These are phyloP conservation scores for Carollia perspicillata DNA, from an alignment of 2,113 vertebrate genomes.

Conservation along the genomic window DNA sequence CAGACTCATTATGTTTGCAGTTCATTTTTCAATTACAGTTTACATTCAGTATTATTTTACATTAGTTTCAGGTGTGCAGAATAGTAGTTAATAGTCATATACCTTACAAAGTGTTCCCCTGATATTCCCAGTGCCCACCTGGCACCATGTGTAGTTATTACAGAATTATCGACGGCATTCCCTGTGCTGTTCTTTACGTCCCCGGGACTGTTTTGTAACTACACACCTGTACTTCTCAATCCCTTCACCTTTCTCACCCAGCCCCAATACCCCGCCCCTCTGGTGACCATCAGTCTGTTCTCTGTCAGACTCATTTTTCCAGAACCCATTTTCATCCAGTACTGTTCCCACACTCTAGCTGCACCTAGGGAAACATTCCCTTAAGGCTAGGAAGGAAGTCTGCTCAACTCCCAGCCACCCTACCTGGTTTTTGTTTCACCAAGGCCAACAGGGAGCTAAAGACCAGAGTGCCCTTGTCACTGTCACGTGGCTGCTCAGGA, in stretches of 20 bases:
- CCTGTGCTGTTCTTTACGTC: background rate
- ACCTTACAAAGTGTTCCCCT: background rate
- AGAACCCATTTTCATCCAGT: background rate
- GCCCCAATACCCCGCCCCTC: background rate
- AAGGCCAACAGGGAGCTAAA: background rate
- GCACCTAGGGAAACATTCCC: background rate
- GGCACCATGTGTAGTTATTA: background rate
- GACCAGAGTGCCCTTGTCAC: background rate
- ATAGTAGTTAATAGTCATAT: background rate
- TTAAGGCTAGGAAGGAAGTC: background rate
- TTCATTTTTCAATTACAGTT: background rate
- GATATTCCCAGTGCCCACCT: background rate
- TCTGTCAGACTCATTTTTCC: background rate
- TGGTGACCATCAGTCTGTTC: background rate
- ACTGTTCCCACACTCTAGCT: background rate
- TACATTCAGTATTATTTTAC: background rate
- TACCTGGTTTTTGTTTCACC: background rate
- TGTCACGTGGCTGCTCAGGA: background rate
- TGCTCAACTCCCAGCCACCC: background rate
- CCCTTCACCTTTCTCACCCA: background rate
- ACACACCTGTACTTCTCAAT: background rate
- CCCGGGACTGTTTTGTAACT: background rate
- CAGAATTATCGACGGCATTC: background rate
- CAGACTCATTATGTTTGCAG: background rate
- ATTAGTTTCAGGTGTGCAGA: background rate